Conservation (phyloP, 1,140 invertebrate genomes). For the Eueides isabella region DNA sequence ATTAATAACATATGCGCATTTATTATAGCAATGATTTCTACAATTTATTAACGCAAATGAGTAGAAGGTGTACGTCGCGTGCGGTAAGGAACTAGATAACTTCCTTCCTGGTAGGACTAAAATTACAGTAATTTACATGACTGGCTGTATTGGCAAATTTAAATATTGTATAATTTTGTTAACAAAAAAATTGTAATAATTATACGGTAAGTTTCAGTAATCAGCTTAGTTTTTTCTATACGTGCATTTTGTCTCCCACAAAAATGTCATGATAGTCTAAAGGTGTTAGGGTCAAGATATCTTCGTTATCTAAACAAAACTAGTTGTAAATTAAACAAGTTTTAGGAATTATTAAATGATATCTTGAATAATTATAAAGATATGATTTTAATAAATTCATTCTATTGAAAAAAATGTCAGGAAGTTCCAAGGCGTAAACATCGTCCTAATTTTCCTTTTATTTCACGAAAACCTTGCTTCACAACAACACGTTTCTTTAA, state of each 20-base stretch:
- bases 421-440: background rate
- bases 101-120: background rate
- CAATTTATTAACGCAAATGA: background rate
- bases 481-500: conserved; percentile 10
- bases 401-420: background rate
- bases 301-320: background rate
- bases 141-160: background rate
- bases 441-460: conserved; percentile 11
- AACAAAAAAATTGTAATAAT: background rate
- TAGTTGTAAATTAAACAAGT: background rate
- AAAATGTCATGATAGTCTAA: background rate
- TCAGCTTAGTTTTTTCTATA: too few species aligned
- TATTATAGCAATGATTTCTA: background rate
- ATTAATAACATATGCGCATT: background rate
- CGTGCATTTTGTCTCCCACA: background rate
- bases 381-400: background rate
- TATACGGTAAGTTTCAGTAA: too few species aligned
- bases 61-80: background rate
- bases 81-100: background rate
- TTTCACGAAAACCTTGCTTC: conserved; percentile 7
- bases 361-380: background rate
- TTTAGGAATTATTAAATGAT: background rate
- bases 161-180: background rate
- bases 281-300: background rate
- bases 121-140: background rate